Conservation (phyloP, 2,888 invertebrate species). For the Tortrix viridana region DNA sequence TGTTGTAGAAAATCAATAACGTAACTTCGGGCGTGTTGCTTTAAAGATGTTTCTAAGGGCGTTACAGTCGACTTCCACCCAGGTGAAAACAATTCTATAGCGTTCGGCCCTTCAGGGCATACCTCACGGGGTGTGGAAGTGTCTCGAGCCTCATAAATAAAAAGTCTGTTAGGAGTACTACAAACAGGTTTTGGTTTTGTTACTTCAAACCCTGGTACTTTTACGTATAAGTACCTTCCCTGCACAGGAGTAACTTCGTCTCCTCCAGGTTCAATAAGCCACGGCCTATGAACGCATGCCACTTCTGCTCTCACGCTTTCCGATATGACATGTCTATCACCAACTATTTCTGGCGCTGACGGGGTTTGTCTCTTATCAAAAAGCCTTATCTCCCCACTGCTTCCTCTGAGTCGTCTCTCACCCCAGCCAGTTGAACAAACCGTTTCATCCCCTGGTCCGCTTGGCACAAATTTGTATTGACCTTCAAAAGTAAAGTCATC, state of each 20-base stretch:
- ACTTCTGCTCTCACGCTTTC: constrained; percentile 82
- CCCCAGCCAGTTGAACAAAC: constrained; percentile 87
- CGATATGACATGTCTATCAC: constrained; percentile 78
- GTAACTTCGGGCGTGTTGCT: constrained; percentile 87
- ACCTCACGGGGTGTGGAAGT: constrained; percentile 86
- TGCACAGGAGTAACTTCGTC: constrained; percentile 85
- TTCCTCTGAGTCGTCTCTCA: constrained; percentile 86
- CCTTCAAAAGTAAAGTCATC: constrained; percentile 91
- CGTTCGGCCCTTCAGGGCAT: constrained; percentile 84
- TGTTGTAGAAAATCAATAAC: constrained; percentile 90
- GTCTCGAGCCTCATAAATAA: constrained; percentile 88
- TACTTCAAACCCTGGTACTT: constrained; percentile 87
- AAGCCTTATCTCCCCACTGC: constrained; percentile 89
- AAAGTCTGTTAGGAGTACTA: constrained; percentile 88
- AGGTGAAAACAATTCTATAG: constrained; percentile 88
- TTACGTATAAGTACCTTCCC: constrained; percentile 88
- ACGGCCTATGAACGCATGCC: constrained; percentile 89
- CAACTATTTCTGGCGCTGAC: constrained; percentile 72
- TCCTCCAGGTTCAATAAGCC: constrained; percentile 91
- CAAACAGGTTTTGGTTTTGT: constrained; percentile 81
- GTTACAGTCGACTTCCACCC: constrained; percentile 85
- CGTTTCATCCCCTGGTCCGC: constrained; percentile 81
- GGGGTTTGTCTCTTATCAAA: constrained; percentile 84
- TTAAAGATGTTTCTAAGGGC: constrained; percentile 71
- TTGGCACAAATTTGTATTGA: constrained; percentile 87